Evolutionary conservation across 2,888 invertebrate genomes (phyloP).

Genomic region (Uloborus plumipes): DNA sequence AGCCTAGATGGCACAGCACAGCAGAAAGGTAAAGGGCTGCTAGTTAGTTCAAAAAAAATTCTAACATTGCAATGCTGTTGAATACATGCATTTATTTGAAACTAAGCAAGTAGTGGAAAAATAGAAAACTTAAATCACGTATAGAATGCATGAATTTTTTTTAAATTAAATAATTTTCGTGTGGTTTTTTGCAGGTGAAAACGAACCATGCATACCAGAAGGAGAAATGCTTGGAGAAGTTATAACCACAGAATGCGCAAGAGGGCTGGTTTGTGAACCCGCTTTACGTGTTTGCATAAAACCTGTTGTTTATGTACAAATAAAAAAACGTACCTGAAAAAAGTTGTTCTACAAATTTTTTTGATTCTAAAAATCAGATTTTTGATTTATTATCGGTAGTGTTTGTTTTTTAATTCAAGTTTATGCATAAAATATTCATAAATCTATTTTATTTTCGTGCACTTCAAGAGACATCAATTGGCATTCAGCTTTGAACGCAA

Average conservation of each 20-base stretch:
- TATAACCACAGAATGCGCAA: slow-evolving; percentile 32
- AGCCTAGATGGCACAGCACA: too few relatives aligned
- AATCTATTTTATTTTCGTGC: too few relatives aligned
- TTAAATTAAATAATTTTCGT: neutral
- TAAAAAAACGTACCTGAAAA: neutral
- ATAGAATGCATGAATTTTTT: neutral
- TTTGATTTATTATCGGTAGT: too few relatives aligned
- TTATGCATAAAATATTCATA: too few relatives aligned
- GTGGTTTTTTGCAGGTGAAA: slow-evolving; percentile 18
- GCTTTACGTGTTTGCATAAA: neutral
- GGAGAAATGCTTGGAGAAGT: slow-evolving; percentile 18
- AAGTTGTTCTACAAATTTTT: neutral
- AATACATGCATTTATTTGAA: too few relatives aligned
- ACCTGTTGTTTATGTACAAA: neutral
- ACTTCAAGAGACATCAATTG: too few relatives aligned
- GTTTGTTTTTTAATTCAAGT: too few relatives aligned
- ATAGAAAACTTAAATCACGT: neutral
- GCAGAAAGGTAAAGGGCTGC: too few relatives aligned
- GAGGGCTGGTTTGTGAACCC: slow-evolving; percentile 31
- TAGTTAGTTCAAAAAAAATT: too few relatives aligned
- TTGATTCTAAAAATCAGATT: too few relatives aligned
- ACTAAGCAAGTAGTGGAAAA: neutral
- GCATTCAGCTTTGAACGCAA: too few relatives aligned
- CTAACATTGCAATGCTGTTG: too few relatives aligned
- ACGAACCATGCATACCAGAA: slow-evolving; percentile 37